Base-by-base conservation (phyloP, 2,888 invertebrate genomes). In the Polietes domitor region DNA sequence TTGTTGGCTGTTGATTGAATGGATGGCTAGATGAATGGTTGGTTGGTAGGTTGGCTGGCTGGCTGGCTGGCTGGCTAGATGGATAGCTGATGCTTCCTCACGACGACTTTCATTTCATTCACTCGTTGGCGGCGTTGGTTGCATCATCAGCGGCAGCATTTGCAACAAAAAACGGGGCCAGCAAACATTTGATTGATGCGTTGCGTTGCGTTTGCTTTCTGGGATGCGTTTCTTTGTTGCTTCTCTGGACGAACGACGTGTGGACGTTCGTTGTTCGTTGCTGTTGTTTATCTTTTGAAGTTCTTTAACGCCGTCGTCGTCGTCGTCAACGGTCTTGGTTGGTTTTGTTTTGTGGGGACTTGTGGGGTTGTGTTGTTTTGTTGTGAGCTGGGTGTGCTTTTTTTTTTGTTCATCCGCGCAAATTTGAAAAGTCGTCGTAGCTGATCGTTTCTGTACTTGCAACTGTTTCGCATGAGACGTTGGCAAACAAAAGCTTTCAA, bases 401-500 rank as follows among this genome's bases (percentile, higher is more conserved):
- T 83, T 73, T 73, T 82, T 74, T 71, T 82, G 72, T 24, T 65
- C 82, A 90, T 90, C 91, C 90, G 91, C 91, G 90, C 90, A 87
- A 89, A 90, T 88, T 88, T 88, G 86, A 86, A 88, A 89, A 88
- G 53, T 88, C 90, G 91, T 90, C 90, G 91, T 90, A 88, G 90
- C 89, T 90, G 91, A 89, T 89, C 90, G 91, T 91, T 90, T 89
- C 89, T 89, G 90, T 90, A 88, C 90, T 91, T 89, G 90, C 90
- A 90, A 90, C 90, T 90, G 91, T 90, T 91, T 90, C 89, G 88
- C 87, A 88, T 88, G 88, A 85, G 85, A 86, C 87, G 87, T 87
- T 86, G 86, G 87, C 88, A 87, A 88, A 89, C 89, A 89, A 90
- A 90, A 91, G 90, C 91, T 91, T 88, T 89, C 83, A 85, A 81